These are phyloP conservation scores for Podargus strigoides DNA, from an alignment of 2,797 vertebrate species.

Conservation along the genomic window DNA sequence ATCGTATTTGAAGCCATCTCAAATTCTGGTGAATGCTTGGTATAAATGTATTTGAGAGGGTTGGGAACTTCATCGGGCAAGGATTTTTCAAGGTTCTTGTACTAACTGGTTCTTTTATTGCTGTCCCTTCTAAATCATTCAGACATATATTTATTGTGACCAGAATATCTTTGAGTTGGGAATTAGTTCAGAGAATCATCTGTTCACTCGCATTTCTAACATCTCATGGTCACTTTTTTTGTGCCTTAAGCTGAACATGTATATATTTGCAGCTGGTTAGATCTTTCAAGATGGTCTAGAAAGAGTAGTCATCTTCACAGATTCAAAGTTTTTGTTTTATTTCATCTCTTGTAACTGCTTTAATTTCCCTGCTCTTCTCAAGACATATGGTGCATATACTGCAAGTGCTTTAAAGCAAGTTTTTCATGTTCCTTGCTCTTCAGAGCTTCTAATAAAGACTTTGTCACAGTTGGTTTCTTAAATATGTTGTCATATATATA, in stretches of 20 bases:
- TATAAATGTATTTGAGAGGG: background rate
- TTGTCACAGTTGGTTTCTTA: background rate
- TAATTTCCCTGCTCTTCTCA: background rate
- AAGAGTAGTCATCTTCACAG: background rate
- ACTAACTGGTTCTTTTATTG: background rate
- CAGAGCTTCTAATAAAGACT: background rate
- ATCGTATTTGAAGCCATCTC: background rate
- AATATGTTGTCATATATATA: background rate
- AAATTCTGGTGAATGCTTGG: background rate
- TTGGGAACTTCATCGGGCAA: background rate
- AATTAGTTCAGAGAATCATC: background rate
- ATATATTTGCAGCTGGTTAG: background rate
- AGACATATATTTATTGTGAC: background rate
- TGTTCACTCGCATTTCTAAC: background rate
- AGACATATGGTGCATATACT: background rate
- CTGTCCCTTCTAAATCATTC: background rate
- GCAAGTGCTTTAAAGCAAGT: background rate
- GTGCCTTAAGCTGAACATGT: background rate
- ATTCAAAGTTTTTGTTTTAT: background rate
- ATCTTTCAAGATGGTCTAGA: background rate
- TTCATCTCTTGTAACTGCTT: background rate
- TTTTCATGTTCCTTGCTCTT: slow-evolving; percentile 14
- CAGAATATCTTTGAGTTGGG: background rate
- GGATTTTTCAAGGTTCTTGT: background rate
- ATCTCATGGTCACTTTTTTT: background rate